Base-by-base conservation (phyloP, 2,888 invertebrate species). In the Cantharis flavilabris region DNA sequence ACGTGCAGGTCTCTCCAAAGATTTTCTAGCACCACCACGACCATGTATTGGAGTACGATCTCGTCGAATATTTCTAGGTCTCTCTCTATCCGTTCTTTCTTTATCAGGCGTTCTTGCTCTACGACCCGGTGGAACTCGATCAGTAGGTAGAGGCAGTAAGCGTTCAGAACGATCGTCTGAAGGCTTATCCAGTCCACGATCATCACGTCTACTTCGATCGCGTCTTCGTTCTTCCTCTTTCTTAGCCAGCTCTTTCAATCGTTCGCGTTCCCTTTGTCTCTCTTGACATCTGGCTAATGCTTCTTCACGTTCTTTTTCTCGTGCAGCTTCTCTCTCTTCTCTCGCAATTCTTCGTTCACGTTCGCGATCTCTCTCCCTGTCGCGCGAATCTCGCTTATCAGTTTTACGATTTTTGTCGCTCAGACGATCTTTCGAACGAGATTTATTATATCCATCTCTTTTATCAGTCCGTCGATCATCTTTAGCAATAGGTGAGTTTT, bases 221-320 rank as follows among this genome's bases (percentile, higher is more conserved):
- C 90, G 88, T 82, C 91, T 89, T 74, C 90, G 88, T 76, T 92
- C 91, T 10, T 90, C 88, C 80, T 91, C 93, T 80, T 91, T 89
- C 76, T 87, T 88, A 30, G 86, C 86, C 62, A 87, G 83, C 81
- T 88, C 89, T 78, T 89, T 89, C n/a, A 90, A 85, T 26, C 90
- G 86, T 77, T 90, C 90, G 0, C 91, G 85, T 80, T 90, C 91
- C 10, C 88, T 90, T 90, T 90, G 90, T 9, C 91, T 86, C 79
- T 91, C 90, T 74, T 95, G 92, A 72, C 94, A 93, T 80, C 95
- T 90, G 9, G 93, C 93, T 73, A 91, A 86, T 0, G 91, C 91
- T 80, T 95, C 95, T 81, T 91, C 91, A 0, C 92, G 88, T 83
- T 92, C 92, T 81, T 92, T 92, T 80, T 92, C 91, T 3, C 92